Percentiles rank a stretch among this genome's conserved stretches.
Conservation (phyloP, 2,888 invertebrate species). For the Camponotus fellah region DNA sequence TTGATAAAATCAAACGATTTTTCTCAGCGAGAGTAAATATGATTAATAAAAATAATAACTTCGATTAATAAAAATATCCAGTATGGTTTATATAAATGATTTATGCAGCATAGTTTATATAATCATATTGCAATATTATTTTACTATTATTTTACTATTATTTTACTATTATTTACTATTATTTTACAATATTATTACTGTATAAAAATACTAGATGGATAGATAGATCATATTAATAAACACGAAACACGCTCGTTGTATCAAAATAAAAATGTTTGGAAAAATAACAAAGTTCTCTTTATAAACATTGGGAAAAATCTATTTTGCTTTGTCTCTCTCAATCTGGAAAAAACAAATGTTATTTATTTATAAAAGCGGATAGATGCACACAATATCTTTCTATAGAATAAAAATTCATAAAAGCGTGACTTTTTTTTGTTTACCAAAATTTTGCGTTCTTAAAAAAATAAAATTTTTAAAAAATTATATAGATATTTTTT, state of each 20-base stretch:
- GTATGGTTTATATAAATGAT: too few species aligned
- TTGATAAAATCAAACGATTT: too few species aligned
- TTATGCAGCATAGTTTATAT: not conserved
- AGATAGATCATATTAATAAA: not conserved
- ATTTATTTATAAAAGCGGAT: not conserved
- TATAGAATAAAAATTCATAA: not conserved
- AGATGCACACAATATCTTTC: not conserved
- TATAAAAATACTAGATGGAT: not conserved
- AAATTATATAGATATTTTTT: not conserved
- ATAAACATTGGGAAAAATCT: not conserved
- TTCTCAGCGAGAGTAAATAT: too few species aligned
- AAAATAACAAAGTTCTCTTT: not conserved
- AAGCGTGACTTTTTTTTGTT: not conserved
- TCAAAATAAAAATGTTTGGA: not conserved
- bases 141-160: too few species aligned
- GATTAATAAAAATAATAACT: not conserved
- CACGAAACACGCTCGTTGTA: not conserved
- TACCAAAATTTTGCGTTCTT: not conserved
- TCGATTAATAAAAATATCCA: not conserved
- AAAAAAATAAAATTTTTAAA: not conserved
- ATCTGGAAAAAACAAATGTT: not conserved
- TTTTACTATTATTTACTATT: too few species aligned
- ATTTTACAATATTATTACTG: not conserved
- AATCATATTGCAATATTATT: not conserved
- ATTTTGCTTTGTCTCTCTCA: not conserved